Conservation (phyloP, 2,888 invertebrate species). For the Archips xylosteana region DNA sequence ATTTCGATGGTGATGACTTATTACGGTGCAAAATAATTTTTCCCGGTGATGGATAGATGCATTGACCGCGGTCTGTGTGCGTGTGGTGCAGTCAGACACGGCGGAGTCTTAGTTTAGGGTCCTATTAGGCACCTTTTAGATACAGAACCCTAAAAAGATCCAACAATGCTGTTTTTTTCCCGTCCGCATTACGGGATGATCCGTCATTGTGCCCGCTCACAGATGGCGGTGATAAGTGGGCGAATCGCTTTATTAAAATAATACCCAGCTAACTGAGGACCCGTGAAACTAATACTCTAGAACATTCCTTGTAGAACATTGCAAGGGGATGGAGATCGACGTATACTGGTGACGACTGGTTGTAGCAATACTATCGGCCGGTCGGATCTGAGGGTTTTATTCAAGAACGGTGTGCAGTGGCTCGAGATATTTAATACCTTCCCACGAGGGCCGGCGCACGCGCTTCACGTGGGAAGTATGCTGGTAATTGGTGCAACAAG, state of each 20-base stretch:
- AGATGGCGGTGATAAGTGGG: conserved; percentile 80
- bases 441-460: conserved; percentile 80
- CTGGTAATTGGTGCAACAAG: conserved; percentile 24
- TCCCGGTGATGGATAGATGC: too few species aligned
- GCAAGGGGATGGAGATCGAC: conserved; percentile 56
- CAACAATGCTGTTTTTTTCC: conserved; percentile 70
- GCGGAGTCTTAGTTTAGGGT: too few species aligned
- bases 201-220: conserved; percentile 74
- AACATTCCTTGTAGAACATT: background rate
- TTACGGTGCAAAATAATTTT: too few species aligned
- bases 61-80: too few species aligned
- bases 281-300: conserved; percentile 45
- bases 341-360: conserved; percentile 54
- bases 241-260: conserved; percentile 79
- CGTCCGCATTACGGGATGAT: conserved; percentile 82
- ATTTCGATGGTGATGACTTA: too few species aligned
- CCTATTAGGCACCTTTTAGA: too few species aligned
- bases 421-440: conserved; percentile 79
- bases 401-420: conserved; percentile 69
- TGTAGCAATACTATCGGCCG: conserved; percentile 69
- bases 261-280: conserved; percentile 63
- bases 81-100: too few species aligned
- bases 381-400: conserved; percentile 71
- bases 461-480: conserved; percentile 64
- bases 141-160: background rate